Conservation (phyloP, 1,140 invertebrate species). For the Cotesia glomerata region DNA sequence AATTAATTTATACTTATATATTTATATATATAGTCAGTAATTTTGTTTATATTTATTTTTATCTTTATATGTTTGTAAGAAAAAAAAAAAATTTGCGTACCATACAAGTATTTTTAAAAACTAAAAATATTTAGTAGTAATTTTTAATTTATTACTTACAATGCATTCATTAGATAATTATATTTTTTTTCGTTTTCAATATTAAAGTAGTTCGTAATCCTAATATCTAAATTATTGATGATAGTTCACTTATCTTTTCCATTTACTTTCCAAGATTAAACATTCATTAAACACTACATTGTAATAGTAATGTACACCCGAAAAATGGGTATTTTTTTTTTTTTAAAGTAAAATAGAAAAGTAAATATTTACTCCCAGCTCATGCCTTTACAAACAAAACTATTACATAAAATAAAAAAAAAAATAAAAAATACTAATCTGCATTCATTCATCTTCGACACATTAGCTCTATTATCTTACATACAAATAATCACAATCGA, state of each 20-base stretch:
- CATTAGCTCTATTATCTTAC: constrained; percentile 4
- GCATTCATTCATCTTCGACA: neutral
- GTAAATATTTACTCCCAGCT: constrained; percentile 33
- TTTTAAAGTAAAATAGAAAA: neutral
- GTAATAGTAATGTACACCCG: no score
- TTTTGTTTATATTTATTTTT: no score
- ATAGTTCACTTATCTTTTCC: neutral
- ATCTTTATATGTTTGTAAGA: no score
- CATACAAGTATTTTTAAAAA: no score
- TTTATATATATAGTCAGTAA: no score
- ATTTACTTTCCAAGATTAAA: neutral
- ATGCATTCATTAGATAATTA: neutral
- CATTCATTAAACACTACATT: neutral
- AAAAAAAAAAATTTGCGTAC: no score
- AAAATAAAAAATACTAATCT: neutral
- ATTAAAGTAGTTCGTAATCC: neutral
- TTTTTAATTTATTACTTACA: neutral
- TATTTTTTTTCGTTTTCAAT: neutral
- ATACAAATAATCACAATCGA: neutral
- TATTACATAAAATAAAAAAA: constrained; percentile 11
- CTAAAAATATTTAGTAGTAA: neutral
- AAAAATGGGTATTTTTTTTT: no score
- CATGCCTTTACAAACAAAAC: constrained; percentile 41
- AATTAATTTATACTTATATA: no score
- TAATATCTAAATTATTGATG: neutral